Percentiles rank a stretch among this genome's conserved stretches.
These are phyloP conservation scores for Ochlodes sylvanus DNA, from an alignment of 2,888 invertebrate genomes.

Conservation along the genomic window DNA sequence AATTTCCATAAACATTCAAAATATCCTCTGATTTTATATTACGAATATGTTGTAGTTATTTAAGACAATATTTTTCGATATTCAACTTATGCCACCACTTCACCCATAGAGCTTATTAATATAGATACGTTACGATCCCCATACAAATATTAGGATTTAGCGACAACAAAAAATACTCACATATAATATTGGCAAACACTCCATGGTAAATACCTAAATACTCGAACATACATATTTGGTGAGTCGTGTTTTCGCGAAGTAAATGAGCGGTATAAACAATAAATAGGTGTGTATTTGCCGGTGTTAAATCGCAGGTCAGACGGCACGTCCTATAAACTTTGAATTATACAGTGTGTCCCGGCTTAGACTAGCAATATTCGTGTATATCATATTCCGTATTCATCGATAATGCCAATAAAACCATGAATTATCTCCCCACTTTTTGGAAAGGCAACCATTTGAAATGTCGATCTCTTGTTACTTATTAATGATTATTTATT, in stretches of 20 bases:
- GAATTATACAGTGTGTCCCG: conserved; percentile 25
- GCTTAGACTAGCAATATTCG: conserved; percentile 4
- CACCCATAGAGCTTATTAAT: no score
- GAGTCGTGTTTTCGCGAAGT: conserved; percentile 29
- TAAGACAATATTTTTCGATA: no score
- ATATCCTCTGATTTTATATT: no score
- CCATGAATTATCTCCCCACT: not conserved
- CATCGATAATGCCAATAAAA: not conserved
- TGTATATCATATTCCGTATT: not conserved
- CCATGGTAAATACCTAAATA: not conserved
- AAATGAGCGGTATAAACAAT: conserved; percentile 33
- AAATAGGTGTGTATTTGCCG: conserved; percentile 37
- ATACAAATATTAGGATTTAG: no score
- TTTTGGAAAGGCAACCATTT: not conserved
- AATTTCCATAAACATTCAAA: no score
- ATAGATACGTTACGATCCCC: no score
- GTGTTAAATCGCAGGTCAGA: conserved; percentile 38
- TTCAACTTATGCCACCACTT: no score
- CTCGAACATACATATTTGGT: conserved; percentile 11
- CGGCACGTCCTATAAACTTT: conserved; percentile 34
- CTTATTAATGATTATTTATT: not conserved
- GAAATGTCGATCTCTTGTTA: not conserved
- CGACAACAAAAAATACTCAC: not conserved
- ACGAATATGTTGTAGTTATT: no score
- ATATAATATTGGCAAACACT: not conserved